Evolutionary conservation across 2,888 invertebrate species (phyloP).

Genomic region (Cordilura impudica): DNA sequence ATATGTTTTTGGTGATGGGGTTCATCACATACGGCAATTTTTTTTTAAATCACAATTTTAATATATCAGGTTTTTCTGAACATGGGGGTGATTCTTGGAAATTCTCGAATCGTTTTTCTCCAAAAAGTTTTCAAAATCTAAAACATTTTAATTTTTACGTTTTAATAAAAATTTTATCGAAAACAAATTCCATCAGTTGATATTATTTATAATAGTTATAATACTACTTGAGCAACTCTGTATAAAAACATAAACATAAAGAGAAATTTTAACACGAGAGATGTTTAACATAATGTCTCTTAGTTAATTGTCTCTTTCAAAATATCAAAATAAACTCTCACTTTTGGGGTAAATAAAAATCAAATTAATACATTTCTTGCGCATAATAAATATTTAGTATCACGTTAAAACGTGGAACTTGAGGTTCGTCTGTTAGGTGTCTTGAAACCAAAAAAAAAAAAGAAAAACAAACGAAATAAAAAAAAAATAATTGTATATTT

Average conservation of each 20-base stretch:
- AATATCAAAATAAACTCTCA: not conserved
- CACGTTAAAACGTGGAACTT: constrained; percentile 22
- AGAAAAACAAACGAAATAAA: constrained; percentile 1
- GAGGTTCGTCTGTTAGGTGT: constrained; percentile 2
- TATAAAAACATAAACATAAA: not conserved
- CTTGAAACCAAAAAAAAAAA: not conserved
- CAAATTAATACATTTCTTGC: not conserved
- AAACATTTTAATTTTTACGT: too few relatives aligned
- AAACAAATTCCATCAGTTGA: too few relatives aligned
- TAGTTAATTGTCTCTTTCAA: not conserved
- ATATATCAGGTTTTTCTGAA: too few relatives aligned
- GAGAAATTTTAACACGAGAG: not conserved
- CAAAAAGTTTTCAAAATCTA: too few relatives aligned
- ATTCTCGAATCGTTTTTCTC: too few relatives aligned
- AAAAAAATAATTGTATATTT: not conserved
- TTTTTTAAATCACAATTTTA: too few relatives aligned
- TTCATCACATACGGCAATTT: too few relatives aligned
- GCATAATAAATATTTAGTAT: constrained; percentile 21
- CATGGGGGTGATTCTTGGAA: too few relatives aligned
- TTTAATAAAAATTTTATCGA: too few relatives aligned
- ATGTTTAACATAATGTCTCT: not conserved
- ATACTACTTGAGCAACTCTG: not conserved
- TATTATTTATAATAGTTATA: too few relatives aligned
- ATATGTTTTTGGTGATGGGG: too few relatives aligned
- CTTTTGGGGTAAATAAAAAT: not conserved